These are phyloP conservation scores for Gambusia affinis DNA, from an alignment of 2,113 vertebrate species.

Conservation along the genomic window DNA sequence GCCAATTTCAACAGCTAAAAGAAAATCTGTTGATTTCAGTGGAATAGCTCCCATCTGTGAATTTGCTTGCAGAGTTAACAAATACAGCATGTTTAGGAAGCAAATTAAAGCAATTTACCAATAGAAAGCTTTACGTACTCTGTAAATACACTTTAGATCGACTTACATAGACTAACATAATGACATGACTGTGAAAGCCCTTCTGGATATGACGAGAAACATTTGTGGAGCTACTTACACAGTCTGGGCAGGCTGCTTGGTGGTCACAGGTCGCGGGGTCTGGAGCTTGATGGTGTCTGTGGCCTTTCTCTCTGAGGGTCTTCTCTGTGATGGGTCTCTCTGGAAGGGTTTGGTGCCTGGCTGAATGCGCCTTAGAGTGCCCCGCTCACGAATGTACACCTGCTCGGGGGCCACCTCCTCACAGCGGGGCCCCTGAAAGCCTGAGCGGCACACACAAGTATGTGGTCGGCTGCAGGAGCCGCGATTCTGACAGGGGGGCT, in stretches of 20 bases:
- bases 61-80: slow-evolving; percentile 1
- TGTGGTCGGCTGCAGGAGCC: slow-evolving; percentile 84
- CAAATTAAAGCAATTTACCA: slow-evolving; percentile 9
- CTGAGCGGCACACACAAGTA: slow-evolving; percentile 83
- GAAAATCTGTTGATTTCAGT: neutral
- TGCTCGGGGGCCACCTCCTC: slow-evolving; percentile 82
- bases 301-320: slow-evolving; percentile 63
- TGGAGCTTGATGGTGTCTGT: slow-evolving; percentile 58
- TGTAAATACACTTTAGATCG: neutral
- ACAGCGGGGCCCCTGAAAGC: slow-evolving; percentile 81
- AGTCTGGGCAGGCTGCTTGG: slow-evolving; percentile 64
- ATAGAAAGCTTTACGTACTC: neutral
- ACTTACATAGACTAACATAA: neutral
- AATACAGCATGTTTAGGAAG: slow-evolving; percentile 8
- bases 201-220: slow-evolving; percentile 27
- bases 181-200: neutral
- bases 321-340: slow-evolving; percentile 65
- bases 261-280: slow-evolving; percentile 64
- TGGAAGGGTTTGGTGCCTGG: slow-evolving; percentile 70
- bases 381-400: slow-evolving; percentile 79
- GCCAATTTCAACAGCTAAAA: neutral
- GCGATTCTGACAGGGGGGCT: slow-evolving; percentile 83
- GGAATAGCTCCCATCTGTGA: slow-evolving; percentile 3
- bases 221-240: slow-evolving; percentile 68
- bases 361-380: slow-evolving; percentile 67